Base-by-base conservation (phyloP, 2,888 invertebrate species). In the Caenorhabditis sp. region DNA sequence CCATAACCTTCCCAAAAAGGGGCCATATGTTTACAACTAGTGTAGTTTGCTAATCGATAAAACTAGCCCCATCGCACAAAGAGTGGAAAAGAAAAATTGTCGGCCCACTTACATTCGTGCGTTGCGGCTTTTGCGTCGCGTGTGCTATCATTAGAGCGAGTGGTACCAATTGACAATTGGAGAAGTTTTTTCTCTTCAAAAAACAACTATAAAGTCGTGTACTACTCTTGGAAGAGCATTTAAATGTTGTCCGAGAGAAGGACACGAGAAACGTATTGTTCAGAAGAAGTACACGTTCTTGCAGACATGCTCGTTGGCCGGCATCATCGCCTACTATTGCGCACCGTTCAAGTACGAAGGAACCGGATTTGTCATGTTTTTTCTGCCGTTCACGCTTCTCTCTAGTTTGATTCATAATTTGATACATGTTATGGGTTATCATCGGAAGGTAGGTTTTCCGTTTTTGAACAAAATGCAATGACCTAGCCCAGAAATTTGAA, bases 281-380 rank as follows among this genome's bases (percentile, higher is more conserved):
- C 31, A 31, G 10, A 31, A 31, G 31, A 31, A 31, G 19, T 50
- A 50, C 19, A 50, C 50, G 4, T n/a, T 27, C 58, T 69, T 70
- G 5, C 66, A 78, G 78, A 21, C 76, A 6, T 63, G 75, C 23
- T 66, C 79, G 6, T 27, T 72, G 21, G 31, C 70, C 12, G 58
- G 61, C 0, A 49, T 77, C 19, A 58, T 80, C 14, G 27, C 72
- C 23, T 68, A 70, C 58, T 67, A 65, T 37, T 69, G 72, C 37
- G 75, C 75, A 1, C 69, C 74, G 14, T 80, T 78, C 60, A 62
- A 55, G 8, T 76, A 74, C 61, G 77, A 76, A 57, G 79, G 79
- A 21, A 77, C 72, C 17, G 62, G 62, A 1, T 71, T 76, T 26
- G 62, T 73, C 19, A 21, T 66, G 8, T 24, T 54, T 19, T 43